Percentiles rank a stretch among this genome's conserved stretches.
phyloP scores from a whole-genome alignment of 2,888 invertebrate species.

The Himalopsyche japonica region DNA sequence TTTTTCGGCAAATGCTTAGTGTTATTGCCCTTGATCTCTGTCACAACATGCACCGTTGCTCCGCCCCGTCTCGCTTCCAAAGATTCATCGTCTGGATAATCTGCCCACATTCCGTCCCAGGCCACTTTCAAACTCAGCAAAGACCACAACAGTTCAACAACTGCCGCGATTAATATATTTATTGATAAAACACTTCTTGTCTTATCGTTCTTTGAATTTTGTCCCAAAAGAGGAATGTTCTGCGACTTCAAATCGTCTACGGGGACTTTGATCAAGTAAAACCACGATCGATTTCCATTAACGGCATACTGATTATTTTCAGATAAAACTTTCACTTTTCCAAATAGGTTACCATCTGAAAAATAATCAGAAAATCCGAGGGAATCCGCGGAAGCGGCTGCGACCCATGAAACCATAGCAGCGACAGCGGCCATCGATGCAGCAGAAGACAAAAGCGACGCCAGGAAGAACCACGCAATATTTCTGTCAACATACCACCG shows the following conservation, averaged over 20 bases:
- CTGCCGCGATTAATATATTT: conserved; percentile 63
- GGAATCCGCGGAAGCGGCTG: conserved; percentile 48
- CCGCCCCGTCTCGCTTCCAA: conserved; percentile 49
- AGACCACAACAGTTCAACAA: conserved; percentile 65
- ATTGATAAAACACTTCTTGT: conserved; percentile 56
- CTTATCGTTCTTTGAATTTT: conserved; percentile 22
- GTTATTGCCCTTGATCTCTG: conserved; percentile 61
- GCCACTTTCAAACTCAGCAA: conserved; percentile 62
- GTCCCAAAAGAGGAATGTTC: conserved; percentile 33
- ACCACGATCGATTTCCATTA: conserved; percentile 2
- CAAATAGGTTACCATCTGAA: conserved; percentile 23
- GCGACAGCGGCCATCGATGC: conserved; percentile 55
- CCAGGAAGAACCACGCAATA: conserved; percentile 64
- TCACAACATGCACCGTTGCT: conserved; percentile 59
- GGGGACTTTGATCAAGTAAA: conserved; percentile 25
- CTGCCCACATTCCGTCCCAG: conserved; percentile 64
- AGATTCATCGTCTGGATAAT: conserved; percentile 60
- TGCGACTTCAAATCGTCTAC: conserved; percentile 16
- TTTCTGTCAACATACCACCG: conserved; percentile 70
- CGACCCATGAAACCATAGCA: conserved; percentile 53
- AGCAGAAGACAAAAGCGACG: conserved; percentile 59
- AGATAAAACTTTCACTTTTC: neutral
- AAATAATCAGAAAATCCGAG: conserved; percentile 27
- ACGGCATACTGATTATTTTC: conserved; percentile 3
- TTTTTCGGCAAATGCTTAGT: conserved; percentile 51